Conservation (phyloP, 2,113 vertebrate species). For the Aegypius monachus region DNA sequence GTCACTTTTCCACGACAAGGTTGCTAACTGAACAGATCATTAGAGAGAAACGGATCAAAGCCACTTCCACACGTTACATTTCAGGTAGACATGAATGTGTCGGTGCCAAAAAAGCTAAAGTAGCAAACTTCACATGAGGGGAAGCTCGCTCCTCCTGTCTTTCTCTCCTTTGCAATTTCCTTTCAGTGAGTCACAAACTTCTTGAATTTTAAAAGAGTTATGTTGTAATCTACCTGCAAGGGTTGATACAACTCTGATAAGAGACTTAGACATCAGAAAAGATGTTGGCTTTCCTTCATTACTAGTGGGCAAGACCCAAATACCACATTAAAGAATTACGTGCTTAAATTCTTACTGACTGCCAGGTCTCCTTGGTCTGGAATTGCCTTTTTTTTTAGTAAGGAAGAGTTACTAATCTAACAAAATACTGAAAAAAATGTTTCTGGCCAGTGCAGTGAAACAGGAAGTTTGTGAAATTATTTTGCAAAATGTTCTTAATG, state of each 20-base stretch:
- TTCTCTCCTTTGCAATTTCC: not conserved
- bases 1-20: not conserved
- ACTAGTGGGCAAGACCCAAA: not conserved
- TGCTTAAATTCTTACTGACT: not conserved
- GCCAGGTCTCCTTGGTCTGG: not conserved
- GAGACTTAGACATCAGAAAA: not conserved
- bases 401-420: not conserved
- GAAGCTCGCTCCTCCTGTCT: not conserved
- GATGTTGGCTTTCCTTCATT: not conserved
- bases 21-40: slow-evolving; percentile 7
- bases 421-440: not conserved
- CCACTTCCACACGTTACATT: not conserved
- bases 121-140: not conserved
- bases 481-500: not conserved
- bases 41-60: slow-evolving; percentile 48
- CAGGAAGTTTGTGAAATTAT: not conserved
- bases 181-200: not conserved
- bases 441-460: not conserved
- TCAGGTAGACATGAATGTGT: not conserved
- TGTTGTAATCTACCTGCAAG: not conserved
- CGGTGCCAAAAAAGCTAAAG: not conserved
- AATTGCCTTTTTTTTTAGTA: not conserved
- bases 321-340: not conserved
- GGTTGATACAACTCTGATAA: not conserved
- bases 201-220: not conserved